Conservation (phyloP, 23 tunicate genomes). For the Styela plicata region DNA sequence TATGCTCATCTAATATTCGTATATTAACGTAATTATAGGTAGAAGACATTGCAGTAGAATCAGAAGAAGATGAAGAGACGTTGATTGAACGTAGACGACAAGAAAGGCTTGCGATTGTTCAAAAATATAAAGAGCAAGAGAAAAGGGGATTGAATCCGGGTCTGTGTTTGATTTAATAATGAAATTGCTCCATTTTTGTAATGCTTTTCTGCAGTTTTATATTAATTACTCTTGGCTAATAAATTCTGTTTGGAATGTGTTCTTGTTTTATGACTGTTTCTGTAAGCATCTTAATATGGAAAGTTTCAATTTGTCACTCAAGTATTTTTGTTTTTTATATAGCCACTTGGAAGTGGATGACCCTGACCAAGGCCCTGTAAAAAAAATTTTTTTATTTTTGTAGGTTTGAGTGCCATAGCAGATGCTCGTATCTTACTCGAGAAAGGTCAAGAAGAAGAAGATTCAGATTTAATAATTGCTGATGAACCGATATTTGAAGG, state of each 20-base stretch:
- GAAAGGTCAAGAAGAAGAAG: conserved; percentile 62
- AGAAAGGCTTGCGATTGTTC: conserved; percentile 62
- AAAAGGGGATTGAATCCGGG: conserved; percentile 72
- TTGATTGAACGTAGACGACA: conserved; percentile 61
- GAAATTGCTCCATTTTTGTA: not conserved
- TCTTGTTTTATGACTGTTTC: too few species aligned
- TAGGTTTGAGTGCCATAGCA: conserved; percentile 68
- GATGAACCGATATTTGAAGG: conserved; percentile 36
- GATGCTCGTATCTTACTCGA: conserved; percentile 67
- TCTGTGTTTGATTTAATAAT: not conserved
- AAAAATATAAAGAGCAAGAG: conserved; percentile 75
- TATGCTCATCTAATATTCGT: too few species aligned
- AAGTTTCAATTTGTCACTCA: too few species aligned
- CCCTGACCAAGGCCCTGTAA: too few species aligned
- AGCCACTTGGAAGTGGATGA: too few species aligned
- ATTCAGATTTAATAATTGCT: conserved; percentile 59
- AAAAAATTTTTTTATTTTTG: too few species aligned
- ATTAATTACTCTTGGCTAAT: too few species aligned
- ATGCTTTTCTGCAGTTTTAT: too few species aligned
- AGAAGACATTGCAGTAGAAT: conserved; percentile 50
- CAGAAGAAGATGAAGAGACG: conserved; percentile 86
- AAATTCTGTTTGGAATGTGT: too few species aligned
- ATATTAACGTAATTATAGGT: conserved; percentile 14
- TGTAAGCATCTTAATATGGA: too few species aligned
- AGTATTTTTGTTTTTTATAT: too few species aligned